A percentile compares a stretch with the other conserved stretches of the same genome.
These are phyloP conservation scores for Sebastes cheni DNA, from an alignment of 2,797 vertebrate species.

Conservation along the genomic window DNA sequence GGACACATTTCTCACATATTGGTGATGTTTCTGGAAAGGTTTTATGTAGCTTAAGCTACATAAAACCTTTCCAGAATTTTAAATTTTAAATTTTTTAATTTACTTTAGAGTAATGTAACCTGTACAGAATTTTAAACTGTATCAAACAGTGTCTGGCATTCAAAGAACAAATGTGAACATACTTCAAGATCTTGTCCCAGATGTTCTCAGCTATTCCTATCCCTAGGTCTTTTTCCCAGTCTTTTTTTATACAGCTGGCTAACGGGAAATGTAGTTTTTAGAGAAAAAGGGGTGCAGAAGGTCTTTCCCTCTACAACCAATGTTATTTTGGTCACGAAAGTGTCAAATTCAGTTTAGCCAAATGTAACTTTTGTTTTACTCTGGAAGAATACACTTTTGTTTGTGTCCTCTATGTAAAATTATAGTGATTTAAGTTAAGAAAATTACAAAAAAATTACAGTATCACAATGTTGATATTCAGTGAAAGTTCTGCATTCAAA, in stretches of 20 bases:
- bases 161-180: too few species aligned
- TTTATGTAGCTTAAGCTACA: too few species aligned
- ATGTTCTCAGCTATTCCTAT: too few species aligned
- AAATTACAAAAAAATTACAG: not conserved
- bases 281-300: not conserved
- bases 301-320: not conserved
- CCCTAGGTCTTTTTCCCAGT: too few species aligned
- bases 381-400: too few species aligned
- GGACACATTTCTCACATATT: too few species aligned
- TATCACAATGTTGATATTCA: not conserved
- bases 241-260: not conserved
- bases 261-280: slow-evolving; percentile 10
- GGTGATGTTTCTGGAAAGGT: too few species aligned
- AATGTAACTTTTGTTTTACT: not conserved
- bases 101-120: too few species aligned
- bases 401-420: not conserved
- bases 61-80: too few species aligned
- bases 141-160: too few species aligned
- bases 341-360: not conserved
- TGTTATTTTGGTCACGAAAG: not conserved
- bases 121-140: too few species aligned
- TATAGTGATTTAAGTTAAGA: not conserved
- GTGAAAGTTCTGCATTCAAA: not conserved
- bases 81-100: fast-evolving
- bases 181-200: too few species aligned